Conservation (phyloP, 2,888 invertebrate species). For the Pammene aurita region DNA sequence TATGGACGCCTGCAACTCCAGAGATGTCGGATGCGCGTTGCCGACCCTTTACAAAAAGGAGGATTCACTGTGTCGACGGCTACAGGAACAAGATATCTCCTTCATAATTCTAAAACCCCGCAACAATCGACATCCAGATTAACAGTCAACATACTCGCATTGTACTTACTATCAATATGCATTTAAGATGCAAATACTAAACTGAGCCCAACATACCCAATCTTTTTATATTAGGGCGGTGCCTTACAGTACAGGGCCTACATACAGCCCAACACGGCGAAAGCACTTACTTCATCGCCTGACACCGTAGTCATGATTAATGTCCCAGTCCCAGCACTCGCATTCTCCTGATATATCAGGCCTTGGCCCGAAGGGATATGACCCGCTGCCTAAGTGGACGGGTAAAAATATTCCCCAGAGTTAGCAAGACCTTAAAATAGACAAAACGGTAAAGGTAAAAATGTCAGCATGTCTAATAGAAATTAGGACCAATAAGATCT, state of each 20-base stretch:
- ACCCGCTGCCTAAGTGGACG: constrained; percentile 34
- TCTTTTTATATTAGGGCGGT: background rate
- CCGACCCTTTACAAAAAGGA: too few species aligned
- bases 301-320: constrained; percentile 34
- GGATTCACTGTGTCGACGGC: too few species aligned
- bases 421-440: background rate
- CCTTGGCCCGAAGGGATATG: constrained; percentile 34
- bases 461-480: background rate
- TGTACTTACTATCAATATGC: too few species aligned
- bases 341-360: constrained; percentile 34
- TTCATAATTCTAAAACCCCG: too few species aligned
- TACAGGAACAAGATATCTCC: too few species aligned
- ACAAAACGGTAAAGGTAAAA: constrained; percentile 1
- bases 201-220: too few species aligned
- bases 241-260: background rate
- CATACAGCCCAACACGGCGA: background rate
- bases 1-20: too few species aligned
- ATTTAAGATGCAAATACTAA: too few species aligned
- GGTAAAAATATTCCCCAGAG: constrained; percentile 28
- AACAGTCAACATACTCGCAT: too few species aligned
- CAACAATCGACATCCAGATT: background rate
- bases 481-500: too few species aligned
- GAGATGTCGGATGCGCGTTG: too few species aligned
- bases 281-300: constrained; percentile 21
- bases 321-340: constrained; percentile 27